Evolutionary conservation across 2,797 vertebrate species (phyloP).

Genomic region (Microctenopoma steveboyesi): DNA sequence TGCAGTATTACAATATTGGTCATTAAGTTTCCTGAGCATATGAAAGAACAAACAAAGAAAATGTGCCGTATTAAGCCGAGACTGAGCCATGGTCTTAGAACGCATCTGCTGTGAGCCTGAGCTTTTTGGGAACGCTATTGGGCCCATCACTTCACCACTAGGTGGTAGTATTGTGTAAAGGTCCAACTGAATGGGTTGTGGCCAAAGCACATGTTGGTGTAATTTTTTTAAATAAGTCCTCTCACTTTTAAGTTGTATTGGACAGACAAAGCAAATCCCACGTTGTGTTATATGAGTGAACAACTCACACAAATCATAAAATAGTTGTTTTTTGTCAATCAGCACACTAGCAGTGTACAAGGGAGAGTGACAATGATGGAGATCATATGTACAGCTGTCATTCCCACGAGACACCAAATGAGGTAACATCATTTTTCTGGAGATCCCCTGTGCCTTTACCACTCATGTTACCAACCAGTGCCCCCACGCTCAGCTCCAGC

Average conservation of each 20-base stretch:
- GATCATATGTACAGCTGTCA: not conserved
- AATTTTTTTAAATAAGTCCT: too few species aligned
- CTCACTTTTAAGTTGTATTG: too few species aligned
- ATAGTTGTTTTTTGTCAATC: not conserved
- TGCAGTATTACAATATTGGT: not conserved
- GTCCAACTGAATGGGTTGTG: not conserved
- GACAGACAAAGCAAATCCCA: too few species aligned
- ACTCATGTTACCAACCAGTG: not conserved
- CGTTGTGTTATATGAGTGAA: not conserved
- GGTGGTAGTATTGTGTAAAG: constrained; percentile 31
- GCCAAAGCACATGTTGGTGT: not conserved
- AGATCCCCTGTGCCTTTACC: not conserved
- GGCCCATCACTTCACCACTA: constrained; percentile 20
- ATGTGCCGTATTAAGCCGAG: not conserved
- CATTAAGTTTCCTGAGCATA: not conserved
- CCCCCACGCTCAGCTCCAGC: not conserved
- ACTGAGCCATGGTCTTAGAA: not conserved
- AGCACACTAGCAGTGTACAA: not conserved
- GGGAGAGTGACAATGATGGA: not conserved
- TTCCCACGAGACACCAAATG: not conserved
- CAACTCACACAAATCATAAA: too few species aligned
- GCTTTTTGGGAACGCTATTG: not conserved
- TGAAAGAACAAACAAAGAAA: not conserved
- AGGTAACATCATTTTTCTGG: not conserved
- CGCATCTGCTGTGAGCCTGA: not conserved